These are phyloP conservation scores for Chiloscyllium plagiosum DNA, from an alignment of 2,113 vertebrate genomes.

Conservation along the genomic window DNA sequence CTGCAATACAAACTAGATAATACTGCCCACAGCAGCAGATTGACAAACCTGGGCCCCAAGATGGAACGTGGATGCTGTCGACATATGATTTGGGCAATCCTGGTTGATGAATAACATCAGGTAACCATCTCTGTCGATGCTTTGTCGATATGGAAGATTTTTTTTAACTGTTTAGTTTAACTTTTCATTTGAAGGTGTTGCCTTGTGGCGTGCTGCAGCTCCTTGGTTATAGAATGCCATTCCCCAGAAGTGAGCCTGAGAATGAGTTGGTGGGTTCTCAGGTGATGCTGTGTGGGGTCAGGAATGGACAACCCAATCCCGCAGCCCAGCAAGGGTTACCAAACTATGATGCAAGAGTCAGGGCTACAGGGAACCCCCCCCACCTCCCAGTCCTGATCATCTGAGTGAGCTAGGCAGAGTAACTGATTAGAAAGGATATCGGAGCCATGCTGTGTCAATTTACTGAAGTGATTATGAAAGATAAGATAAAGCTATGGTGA, in stretches of 20 bases:
- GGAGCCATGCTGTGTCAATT: too few species aligned
- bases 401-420: not conserved
- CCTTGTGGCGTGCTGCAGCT: not conserved
- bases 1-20: not conserved
- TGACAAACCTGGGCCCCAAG: not conserved
- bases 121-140: too few species aligned
- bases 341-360: not conserved
- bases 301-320: not conserved
- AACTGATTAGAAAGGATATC: not conserved
- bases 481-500: not conserved
- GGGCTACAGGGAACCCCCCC: not conserved
- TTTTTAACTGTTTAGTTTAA: not conserved
- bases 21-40: not conserved
- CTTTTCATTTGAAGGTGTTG: not conserved
- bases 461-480: too few species aligned
- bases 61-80: not conserved
- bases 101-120: not conserved
- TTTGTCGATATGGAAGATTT: not conserved
- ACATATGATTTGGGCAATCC: not conserved
- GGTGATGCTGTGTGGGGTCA: not conserved
- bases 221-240: not conserved
- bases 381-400: not conserved
- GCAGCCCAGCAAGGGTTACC: not conserved
- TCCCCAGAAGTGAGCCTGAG: not conserved
- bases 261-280: not conserved